Conservation (phyloP, 2,888 invertebrate genomes). For the Xestia c-nigrum region DNA sequence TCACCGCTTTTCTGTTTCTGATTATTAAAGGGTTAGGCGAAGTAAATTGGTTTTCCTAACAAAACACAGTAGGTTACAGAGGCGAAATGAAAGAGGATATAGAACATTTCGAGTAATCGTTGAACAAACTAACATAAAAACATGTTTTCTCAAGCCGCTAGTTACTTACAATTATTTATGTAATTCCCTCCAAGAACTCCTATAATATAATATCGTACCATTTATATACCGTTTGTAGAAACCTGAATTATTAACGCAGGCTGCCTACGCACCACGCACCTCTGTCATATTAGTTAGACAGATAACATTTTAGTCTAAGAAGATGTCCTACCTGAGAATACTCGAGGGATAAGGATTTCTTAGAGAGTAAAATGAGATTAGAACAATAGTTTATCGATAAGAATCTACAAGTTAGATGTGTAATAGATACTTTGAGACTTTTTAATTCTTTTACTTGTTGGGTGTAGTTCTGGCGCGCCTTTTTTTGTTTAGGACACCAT, state of each 20-base stretch:
- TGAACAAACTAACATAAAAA: background rate
- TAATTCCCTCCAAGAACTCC: background rate
- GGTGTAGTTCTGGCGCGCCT: background rate
- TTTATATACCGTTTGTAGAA: slow-evolving; percentile 37
- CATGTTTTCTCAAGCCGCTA: background rate
- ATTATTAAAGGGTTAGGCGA: background rate
- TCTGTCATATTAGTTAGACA: slow-evolving; percentile 43
- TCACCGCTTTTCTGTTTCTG: slow-evolving; percentile 10
- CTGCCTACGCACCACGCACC: slow-evolving; percentile 47
- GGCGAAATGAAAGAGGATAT: background rate
- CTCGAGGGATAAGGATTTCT: slow-evolving; percentile 6
- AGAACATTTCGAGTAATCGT: background rate
- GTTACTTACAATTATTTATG: slow-evolving; percentile 16
- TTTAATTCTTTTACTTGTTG: background rate
- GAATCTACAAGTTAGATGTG: background rate
- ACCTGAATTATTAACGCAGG: slow-evolving; percentile 54
- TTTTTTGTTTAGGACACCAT: too few species aligned
- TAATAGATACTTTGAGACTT: background rate
- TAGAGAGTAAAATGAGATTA: background rate
- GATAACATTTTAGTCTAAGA: slow-evolving; percentile 21
- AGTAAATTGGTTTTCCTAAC: background rate
- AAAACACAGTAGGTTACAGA: background rate
- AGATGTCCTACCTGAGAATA: slow-evolving; percentile 7
- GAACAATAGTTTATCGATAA: background rate
- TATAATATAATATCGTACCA: slow-evolving; percentile 16